These are phyloP conservation scores for Ornithoptera alexandrae DNA, from an alignment of 2,888 invertebrate species.

Conservation along the genomic window DNA sequence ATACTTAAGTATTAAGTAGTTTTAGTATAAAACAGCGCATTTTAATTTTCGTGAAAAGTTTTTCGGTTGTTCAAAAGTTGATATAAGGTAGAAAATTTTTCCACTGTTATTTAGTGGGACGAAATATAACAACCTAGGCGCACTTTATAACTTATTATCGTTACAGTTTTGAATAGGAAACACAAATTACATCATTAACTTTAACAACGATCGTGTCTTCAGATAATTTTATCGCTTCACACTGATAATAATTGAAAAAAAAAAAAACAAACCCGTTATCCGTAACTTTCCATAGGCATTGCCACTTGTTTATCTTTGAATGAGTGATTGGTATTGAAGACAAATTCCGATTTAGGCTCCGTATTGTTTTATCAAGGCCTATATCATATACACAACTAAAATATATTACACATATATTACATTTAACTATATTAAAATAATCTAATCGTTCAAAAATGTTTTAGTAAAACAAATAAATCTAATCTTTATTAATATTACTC, in stretches of 20 bases:
- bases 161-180: not conserved
- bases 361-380: not conserved
- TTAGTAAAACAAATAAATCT: not conserved
- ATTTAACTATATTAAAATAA: too few species aligned
- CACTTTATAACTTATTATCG: not conserved
- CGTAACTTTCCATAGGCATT: not conserved
- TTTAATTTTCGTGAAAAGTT: too few species aligned
- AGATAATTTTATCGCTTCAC: not conserved
- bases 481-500: not conserved
- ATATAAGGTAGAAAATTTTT: not conserved
- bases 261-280: not conserved
- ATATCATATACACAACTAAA: not conserved
- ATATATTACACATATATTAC: not conserved
- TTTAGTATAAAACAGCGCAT: too few species aligned
- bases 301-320: not conserved
- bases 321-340: not conserved
- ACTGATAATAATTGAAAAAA: not conserved
- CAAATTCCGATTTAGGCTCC: not conserved
- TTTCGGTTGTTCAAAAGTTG: too few species aligned
- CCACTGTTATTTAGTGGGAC: not conserved
- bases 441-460: too few species aligned
- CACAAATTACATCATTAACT: not conserved
- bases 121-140: not conserved
- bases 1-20: too few species aligned
- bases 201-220: not conserved